Conservation (phyloP, 2,888 invertebrate genomes). For the Disparrhopalites patrizii region DNA sequence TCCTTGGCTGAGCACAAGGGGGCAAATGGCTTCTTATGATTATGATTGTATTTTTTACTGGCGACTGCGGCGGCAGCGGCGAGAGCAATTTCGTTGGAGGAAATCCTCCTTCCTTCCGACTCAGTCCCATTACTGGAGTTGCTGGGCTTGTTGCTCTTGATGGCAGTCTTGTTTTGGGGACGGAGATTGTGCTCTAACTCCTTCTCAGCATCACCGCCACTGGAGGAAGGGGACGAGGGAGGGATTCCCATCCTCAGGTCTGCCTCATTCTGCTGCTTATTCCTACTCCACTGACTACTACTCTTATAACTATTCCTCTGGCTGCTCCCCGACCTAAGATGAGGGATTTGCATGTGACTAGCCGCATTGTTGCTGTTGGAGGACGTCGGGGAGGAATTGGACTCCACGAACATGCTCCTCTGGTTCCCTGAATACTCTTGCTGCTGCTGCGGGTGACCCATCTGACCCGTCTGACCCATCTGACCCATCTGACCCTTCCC, state of each 20-base stretch:
- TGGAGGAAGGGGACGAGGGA: neutral
- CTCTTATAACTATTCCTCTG: constrained; percentile 15
- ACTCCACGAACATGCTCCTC: constrained; percentile 18
- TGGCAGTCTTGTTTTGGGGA: neutral
- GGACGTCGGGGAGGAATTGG: neutral
- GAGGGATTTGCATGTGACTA: constrained; percentile 16
- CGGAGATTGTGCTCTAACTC: constrained; percentile 2
- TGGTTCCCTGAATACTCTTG: constrained; percentile 14
- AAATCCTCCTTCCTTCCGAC: constrained; percentile 13
- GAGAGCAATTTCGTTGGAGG: constrained; percentile 13
- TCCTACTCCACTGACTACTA: constrained; percentile 13
- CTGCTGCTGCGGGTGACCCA: neutral
- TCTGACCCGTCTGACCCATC: neutral
- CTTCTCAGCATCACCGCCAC: neutral
- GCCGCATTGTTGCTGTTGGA: neutral
- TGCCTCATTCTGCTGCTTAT: neutral
- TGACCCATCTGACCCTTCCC: constrained; percentile 17
- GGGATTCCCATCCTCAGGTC: constrained; percentile 17
- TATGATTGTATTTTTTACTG: neutral
- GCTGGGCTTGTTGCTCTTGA: neutral
- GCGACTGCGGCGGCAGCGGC: constrained; percentile 13
- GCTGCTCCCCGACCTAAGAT: neutral
- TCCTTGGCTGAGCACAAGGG: constrained; percentile 38
- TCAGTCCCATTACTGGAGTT: neutral
- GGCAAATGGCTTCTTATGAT: constrained; percentile 28